Conservation (phyloP, 1,140 invertebrate species). For the Papilio helenus region DNA sequence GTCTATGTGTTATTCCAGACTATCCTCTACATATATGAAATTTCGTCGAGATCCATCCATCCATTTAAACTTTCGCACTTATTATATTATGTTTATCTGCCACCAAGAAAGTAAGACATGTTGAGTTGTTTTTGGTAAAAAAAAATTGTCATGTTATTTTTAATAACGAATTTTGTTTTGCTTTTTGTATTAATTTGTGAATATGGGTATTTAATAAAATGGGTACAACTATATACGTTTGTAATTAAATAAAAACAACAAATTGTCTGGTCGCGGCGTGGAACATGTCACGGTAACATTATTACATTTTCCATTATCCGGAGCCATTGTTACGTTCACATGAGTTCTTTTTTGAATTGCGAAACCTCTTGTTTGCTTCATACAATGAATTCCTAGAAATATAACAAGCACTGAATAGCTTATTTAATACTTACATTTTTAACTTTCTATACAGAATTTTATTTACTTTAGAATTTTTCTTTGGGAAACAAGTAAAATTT, state of each 20-base stretch:
- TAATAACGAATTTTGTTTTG: neutral
- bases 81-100: no score
- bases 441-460: neutral
- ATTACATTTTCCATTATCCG: slow-evolving; percentile 30
- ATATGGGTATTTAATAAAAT: no score
- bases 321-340: slow-evolving; percentile 33
- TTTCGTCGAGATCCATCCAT: no score
- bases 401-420: neutral
- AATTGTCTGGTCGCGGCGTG: slow-evolving; percentile 22
- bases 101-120: no score
- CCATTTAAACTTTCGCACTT: no score
- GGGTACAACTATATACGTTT: no score
- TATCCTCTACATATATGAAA: no score
- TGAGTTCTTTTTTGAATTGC: slow-evolving; percentile 37
- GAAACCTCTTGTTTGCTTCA: slow-evolving; percentile 24
- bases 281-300: slow-evolving; percentile 20
- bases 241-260: slow-evolving; percentile 28
- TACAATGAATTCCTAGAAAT: slow-evolving; percentile 27
- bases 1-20: no score
- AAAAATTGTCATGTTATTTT: neutral
- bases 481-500: neutral
- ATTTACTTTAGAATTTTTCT: neutral
- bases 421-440: neutral
- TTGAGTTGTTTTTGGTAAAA: no score
- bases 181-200: neutral